Evolutionary conservation across 2,888 invertebrate genomes (phyloP).

Genomic region (Fissipunctia ypsillon): DNA sequence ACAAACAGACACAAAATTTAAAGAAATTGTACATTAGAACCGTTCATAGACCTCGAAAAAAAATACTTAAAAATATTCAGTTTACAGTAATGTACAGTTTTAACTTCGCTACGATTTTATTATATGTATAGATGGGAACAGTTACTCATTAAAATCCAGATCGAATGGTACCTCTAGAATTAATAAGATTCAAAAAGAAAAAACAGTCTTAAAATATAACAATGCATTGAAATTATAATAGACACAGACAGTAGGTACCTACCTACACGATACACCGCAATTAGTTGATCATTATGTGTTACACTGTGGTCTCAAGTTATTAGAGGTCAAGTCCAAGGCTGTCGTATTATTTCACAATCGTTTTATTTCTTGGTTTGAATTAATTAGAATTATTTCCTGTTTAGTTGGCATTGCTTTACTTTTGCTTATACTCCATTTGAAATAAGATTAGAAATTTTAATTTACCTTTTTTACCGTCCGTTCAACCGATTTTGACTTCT

Average conservation of each 20-base stretch:
- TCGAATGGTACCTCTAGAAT: not conserved
- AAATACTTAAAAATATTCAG: too few relatives aligned
- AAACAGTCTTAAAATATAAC: not conserved
- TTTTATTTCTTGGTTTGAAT: conserved; percentile 2
- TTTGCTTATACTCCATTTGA: too few relatives aligned
- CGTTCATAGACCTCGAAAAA: too few relatives aligned
- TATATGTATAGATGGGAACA: too few relatives aligned
- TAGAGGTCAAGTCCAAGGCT: conserved; percentile 44
- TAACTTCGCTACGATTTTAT: too few relatives aligned
- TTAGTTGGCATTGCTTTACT: not conserved
- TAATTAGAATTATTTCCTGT: not conserved
- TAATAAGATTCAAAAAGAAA: not conserved
- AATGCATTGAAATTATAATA: not conserved
- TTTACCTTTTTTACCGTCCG: too few relatives aligned
- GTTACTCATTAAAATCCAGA: too few relatives aligned
- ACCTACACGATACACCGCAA: not conserved
- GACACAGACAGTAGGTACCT: not conserved
- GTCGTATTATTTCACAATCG: not conserved
- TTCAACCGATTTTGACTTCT: too few relatives aligned
- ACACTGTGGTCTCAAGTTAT: conserved; percentile 8
- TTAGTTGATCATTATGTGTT: conserved; percentile 8
- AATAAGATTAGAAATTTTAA: too few relatives aligned
- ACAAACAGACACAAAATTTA: too few relatives aligned
- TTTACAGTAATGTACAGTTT: too few relatives aligned
- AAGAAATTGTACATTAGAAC: too few relatives aligned